Evolutionary conservation across 2,888 invertebrate species (phyloP).

Genomic region (Omphaloscelis lunosa): DNA sequence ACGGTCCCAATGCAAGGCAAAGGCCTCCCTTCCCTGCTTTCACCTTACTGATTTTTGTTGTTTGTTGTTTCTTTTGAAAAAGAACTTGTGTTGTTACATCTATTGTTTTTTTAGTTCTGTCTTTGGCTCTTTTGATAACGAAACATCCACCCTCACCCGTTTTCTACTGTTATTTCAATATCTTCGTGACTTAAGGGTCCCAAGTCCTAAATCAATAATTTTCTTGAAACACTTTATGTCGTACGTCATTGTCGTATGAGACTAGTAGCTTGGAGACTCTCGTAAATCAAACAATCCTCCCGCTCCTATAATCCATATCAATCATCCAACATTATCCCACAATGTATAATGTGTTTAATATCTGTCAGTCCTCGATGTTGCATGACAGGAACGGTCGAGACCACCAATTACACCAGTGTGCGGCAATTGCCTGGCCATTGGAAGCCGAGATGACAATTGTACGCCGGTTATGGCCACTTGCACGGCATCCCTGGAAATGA

Average conservation of each 20-base stretch:
- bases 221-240: not conserved
- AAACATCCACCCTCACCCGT: not conserved
- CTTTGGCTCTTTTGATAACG: not conserved
- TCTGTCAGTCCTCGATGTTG: conserved; percentile 47
- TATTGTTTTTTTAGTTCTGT: not conserved
- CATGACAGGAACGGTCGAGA: conserved; percentile 66
- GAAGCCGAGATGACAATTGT: conserved; percentile 75
- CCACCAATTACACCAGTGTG: conserved; percentile 78
- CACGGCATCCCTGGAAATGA: conserved; percentile 68
- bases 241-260: not conserved
- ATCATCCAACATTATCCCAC: conserved; percentile 33
- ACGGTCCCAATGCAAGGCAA: not conserved
- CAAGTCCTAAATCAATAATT: not conserved
- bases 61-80: not conserved
- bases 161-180: not conserved
- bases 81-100: not conserved
- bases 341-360: conserved; percentile 58
- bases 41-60: not conserved
- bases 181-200: not conserved
- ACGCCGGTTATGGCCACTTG: conserved; percentile 76
- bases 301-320: conserved; percentile 8
- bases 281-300: not conserved
- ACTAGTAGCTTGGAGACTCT: not conserved
- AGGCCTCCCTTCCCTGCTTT: not conserved
- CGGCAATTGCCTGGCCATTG: conserved; percentile 76